Evolutionary conservation across 2,888 invertebrate species (phyloP), one percentile per base, ranked within the genome.

Genomic region (Tortrix viridana): DNA sequence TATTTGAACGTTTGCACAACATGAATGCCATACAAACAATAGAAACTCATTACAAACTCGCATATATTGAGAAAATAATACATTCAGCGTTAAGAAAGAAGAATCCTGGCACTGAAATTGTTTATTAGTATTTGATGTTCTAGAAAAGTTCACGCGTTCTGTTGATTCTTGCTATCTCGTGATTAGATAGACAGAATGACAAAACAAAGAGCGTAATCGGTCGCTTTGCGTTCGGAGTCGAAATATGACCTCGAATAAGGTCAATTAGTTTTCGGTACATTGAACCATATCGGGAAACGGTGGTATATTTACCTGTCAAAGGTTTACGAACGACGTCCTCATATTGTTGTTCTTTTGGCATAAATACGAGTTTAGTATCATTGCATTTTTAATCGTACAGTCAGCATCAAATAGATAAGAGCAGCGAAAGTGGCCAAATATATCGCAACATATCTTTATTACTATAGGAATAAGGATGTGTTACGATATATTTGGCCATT

Each of bases 181-280:
- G 63, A 63, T 63, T 53, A 63, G 63, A 63, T 63, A 58, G 47
- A 16, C 32, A 32, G 46, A n/a, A 62, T 47, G 56, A 50, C 43
- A 63, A 58, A 58, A 53, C 58, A 63, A 63, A 57, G 46, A 57
- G 12, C 58, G 47, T 26, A 62, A 57, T 62, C 62, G 62, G 62
- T 46, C 62, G 20, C 38, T 52, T 19, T 38, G 26, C 5, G 3
- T 23, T 14, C 46, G 16, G 14, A n/a, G 16, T n/a, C 12, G 18
- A 43, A 32, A 49, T 49, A 37, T 38, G 50, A 52, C 46, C 49
- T 57, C 56, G 16, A 46, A 20, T 12, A 46, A 62, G 52, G 62
- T 52, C 62, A 46, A 52, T 57, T 61, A 56, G 38, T 22, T 37
- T 44, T 37, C 55, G 49, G 55, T 44, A 32, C 49, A 55, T 49